Conservation (phyloP, 1,140 invertebrate genomes). For the Anastrepha ludens region DNA sequence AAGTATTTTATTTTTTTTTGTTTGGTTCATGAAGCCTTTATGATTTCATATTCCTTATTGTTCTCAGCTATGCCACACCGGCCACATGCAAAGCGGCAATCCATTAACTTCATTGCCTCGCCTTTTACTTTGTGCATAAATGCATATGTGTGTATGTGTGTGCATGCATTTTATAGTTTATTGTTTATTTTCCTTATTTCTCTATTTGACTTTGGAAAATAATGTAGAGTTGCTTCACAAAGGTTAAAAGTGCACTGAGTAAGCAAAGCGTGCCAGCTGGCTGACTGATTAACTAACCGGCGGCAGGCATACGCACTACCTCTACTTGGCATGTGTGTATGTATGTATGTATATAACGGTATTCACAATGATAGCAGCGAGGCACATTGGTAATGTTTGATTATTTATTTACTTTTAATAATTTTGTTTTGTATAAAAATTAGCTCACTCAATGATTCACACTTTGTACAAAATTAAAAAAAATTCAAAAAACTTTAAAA, state of each 20-base stretch:
- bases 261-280: too few relatives aligned
- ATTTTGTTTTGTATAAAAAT: too few relatives aligned
- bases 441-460: too few relatives aligned
- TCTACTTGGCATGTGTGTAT: too few relatives aligned
- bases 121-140: neutral
- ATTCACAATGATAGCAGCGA: too few relatives aligned
- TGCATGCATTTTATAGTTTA: neutral
- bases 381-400: too few relatives aligned
- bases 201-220: slow-evolving; percentile 16
- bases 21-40: neutral
- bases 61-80: neutral
- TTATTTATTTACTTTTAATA: too few relatives aligned
- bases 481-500: too few relatives aligned
- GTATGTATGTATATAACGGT: too few relatives aligned
- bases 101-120: slow-evolving; percentile 15
- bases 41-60: neutral
- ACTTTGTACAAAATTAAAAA: too few relatives aligned
- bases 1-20: neutral
- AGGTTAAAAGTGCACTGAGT: neutral
- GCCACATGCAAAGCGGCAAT: slow-evolving; percentile 36
- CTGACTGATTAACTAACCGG: too few relatives aligned
- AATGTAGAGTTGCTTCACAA: neutral
- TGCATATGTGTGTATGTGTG: neutral
- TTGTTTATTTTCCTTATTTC: neutral
- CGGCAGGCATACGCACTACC: too few relatives aligned